Evolutionary conservation across 2,113 vertebrate genomes (phyloP).

Genomic region (Osmerus mordax): DNA sequence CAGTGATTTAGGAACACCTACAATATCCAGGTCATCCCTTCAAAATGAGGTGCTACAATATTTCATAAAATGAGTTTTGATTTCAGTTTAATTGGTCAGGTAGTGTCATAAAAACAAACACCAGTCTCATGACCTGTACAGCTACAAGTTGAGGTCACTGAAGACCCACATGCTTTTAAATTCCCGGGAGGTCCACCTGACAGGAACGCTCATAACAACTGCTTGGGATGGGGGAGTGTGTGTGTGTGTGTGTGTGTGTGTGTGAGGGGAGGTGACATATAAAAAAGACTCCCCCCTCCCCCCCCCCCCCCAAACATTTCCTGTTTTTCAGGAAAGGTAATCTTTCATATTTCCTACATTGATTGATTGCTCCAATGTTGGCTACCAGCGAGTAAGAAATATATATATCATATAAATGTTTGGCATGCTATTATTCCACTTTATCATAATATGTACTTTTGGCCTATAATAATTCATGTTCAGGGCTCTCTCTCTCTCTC

Average conservation of each 20-base stretch:
- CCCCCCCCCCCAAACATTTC: constrained; percentile 18
- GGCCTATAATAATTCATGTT: constrained; percentile 52
- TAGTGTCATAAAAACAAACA: no score
- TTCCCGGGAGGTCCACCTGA: no score
- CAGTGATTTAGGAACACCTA: no score
- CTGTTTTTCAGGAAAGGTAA: constrained; percentile 39
- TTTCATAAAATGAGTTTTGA: no score
- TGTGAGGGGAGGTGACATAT: constrained; percentile 27
- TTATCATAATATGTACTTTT: constrained; percentile 59
- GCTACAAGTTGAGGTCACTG: not conserved
- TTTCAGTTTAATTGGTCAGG: no score
- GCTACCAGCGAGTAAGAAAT: constrained; percentile 35
- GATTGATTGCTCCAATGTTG: constrained; percentile 50
- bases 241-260: not conserved
- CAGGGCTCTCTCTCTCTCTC: constrained; percentile 24
- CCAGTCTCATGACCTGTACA: not conserved
- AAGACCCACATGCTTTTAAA: not conserved
- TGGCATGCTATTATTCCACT: constrained; percentile 58
- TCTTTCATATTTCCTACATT: constrained; percentile 43
- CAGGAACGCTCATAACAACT: no score
- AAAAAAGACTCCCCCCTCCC: constrained; percentile 29
- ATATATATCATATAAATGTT: constrained; percentile 55
- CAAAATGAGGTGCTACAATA: no score
- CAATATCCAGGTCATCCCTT: no score
- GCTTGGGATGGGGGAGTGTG: not conserved